phyloP scores from a whole-genome alignment of 2,113 vertebrate species.

The Triplophysa dalaica region DNA sequence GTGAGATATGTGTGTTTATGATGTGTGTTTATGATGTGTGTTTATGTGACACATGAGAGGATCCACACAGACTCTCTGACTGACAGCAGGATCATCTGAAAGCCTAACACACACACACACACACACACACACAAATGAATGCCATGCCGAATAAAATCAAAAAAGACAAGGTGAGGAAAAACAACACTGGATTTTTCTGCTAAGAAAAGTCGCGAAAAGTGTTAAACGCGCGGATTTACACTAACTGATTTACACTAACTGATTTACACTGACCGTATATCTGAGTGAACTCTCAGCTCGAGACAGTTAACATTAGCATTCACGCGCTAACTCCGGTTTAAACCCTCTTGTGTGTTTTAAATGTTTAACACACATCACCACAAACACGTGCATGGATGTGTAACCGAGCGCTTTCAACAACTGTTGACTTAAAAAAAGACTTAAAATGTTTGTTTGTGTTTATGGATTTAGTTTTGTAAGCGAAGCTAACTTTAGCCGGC shows the following conservation, averaged over 20 bases:
- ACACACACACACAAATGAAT: slow-evolving; percentile 57
- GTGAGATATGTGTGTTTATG: not conserved
- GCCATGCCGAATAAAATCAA: slow-evolving; percentile 97
- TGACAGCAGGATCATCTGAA: not conserved
- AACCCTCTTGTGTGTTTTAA: not conserved
- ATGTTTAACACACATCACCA: not conserved
- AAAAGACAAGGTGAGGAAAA: slow-evolving; percentile 88
- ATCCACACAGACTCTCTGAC: not conserved
- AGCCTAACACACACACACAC: not conserved
- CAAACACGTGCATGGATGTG: not conserved
- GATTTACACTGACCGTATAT: too few species aligned
- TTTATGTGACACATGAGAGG: too few species aligned
- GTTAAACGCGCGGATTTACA: not conserved
- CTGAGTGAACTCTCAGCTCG: not conserved
- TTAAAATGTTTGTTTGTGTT: not conserved
- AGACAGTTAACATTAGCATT: not conserved
- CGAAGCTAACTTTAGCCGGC: slow-evolving; percentile 21
- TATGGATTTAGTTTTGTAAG: not conserved
- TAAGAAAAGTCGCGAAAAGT: not conserved
- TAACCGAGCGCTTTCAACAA: not conserved
- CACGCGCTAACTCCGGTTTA: not conserved
- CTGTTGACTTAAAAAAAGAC: not conserved
- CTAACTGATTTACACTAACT: too few species aligned
- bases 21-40: not conserved
- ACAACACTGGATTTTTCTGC: not conserved